phyloP scores from a whole-genome alignment of 1,140 invertebrate genomes.

The honey bee (Apis mellifera) region DNA sequence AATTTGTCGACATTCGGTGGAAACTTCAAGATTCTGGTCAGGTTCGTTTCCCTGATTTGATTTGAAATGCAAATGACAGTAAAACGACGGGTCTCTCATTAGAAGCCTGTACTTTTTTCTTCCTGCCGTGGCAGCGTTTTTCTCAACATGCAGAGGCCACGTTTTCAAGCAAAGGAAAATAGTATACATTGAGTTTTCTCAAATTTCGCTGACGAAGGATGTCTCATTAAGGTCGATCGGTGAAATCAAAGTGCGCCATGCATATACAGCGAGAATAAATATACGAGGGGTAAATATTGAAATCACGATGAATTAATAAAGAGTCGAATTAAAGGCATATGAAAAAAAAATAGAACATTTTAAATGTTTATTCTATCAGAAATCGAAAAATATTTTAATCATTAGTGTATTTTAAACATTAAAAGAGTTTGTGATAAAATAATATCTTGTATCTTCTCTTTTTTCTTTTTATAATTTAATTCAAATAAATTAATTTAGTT shows the following conservation, averaged over 20 bases:
- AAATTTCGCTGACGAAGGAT: background rate
- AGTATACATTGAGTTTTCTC: background rate
- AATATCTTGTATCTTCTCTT: no score
- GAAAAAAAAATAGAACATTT: background rate
- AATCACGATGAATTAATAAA: background rate
- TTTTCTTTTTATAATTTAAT: no score
- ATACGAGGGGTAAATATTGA: background rate
- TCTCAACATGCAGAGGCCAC: background rate
- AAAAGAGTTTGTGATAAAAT: no score
- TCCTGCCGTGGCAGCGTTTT: background rate
- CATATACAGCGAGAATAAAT: no score
- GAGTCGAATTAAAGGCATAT: background rate
- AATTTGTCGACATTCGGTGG: background rate
- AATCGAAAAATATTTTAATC: background rate
- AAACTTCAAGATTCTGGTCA: constrained; percentile 41
- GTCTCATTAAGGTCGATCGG: constrained; percentile 27
- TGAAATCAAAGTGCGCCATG: background rate
- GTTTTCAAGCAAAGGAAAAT: background rate
- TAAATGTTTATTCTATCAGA: background rate
- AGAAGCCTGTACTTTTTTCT: constrained; percentile 11
- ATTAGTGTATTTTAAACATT: background rate
- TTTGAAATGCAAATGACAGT: constrained; percentile 52
- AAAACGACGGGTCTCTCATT: constrained; percentile 48
- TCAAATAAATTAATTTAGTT: no score
- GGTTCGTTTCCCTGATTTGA: constrained; percentile 51